Conservation (phyloP, 2,113 vertebrate species). For the Felis chaus region DNA sequence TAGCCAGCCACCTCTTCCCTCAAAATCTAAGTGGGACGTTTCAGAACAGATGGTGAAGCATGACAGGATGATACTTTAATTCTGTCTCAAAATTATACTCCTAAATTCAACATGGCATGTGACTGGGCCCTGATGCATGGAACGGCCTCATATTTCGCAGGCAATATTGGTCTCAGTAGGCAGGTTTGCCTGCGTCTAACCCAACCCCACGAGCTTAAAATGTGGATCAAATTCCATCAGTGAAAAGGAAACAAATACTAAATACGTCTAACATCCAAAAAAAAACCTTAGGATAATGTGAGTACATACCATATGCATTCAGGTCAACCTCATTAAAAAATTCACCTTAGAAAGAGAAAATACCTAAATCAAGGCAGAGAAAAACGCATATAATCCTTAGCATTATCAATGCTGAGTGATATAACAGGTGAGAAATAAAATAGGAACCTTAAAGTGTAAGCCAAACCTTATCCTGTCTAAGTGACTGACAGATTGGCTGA, state of each 20-base stretch:
- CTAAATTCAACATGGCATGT: neutral
- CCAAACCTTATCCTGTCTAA: neutral
- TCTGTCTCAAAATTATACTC: neutral
- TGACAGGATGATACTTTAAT: neutral
- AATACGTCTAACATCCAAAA: neutral
- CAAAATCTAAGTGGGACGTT: neutral
- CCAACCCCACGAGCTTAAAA: neutral
- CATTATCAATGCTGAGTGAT: neutral
- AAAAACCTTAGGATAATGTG: neutral
- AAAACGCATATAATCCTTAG: neutral
- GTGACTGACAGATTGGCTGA: neutral
- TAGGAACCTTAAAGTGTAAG: neutral
- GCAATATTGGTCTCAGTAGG: neutral
- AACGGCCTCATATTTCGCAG: neutral
- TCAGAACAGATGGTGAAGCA: neutral
- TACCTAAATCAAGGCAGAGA: neutral
- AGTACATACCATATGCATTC: neutral
- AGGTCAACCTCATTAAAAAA: neutral
- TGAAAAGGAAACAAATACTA: neutral
- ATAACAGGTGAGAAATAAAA: neutral
- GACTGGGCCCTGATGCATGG: neutral
- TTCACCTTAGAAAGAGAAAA: neutral
- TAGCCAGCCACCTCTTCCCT: neutral
- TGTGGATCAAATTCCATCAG: neutral
- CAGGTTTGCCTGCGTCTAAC: neutral